Evolutionary conservation across 2,797 vertebrate genomes (phyloP).

Genomic region (Neopelma chrysocephalum): DNA sequence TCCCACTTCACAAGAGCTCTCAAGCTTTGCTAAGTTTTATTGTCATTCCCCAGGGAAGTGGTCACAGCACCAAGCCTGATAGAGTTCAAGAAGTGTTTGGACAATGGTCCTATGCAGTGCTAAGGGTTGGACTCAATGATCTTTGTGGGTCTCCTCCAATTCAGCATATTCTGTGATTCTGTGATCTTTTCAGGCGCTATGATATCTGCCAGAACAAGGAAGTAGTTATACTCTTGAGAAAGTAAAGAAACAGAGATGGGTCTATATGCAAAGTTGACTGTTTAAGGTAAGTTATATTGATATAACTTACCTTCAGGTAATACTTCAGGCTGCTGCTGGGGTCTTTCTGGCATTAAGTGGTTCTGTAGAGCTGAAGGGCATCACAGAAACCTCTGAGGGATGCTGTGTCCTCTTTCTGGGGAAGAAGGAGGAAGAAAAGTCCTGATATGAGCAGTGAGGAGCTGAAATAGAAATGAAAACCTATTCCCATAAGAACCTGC

Average conservation of each 20-base stretch:
- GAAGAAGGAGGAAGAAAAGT: neutral
- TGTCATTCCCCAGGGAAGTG: neutral
- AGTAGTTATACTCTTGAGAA: neutral
- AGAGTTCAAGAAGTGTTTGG: neutral
- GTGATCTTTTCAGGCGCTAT: neutral
- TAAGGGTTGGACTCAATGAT: neutral
- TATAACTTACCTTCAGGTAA: neutral
- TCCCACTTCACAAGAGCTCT: neutral
- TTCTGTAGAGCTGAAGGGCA: neutral
- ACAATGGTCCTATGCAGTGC: neutral
- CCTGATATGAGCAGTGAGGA: neutral
- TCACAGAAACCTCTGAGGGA: neutral
- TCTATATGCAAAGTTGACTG: neutral
- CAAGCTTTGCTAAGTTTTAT: neutral
- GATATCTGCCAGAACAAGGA: neutral
- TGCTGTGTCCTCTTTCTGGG: rapidly evolving
- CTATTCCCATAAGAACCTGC: neutral
- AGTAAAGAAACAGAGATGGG: neutral
- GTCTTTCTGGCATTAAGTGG: neutral
- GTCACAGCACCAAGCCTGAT: neutral
- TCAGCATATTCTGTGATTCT: neutral
- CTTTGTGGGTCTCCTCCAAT: neutral
- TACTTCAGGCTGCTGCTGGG: neutral
- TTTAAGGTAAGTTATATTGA: neutral
- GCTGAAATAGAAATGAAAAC: neutral